These are phyloP conservation scores for Seira sanloemensis DNA, from an alignment of 2,888 invertebrate genomes.

Conservation along the genomic window DNA sequence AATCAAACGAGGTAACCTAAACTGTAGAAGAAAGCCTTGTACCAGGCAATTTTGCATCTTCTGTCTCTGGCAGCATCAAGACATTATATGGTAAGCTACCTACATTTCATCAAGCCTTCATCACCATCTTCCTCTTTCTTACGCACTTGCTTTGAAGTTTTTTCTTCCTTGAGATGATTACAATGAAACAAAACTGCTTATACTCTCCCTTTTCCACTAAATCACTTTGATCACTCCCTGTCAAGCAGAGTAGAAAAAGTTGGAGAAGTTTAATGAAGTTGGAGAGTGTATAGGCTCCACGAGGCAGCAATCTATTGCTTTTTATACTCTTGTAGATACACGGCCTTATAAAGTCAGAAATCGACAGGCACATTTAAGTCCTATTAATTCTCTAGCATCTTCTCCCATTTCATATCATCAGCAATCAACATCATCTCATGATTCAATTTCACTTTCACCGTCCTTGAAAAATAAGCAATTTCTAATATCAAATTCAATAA, in stretches of 20 bases:
- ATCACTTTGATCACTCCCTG: constrained; percentile 54
- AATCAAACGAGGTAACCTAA: neutral
- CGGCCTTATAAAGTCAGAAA: neutral
- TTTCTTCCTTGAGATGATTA: constrained; percentile 32
- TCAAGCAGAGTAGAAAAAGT: constrained; percentile 7
- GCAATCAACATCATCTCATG: neutral
- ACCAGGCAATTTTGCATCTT: neutral
- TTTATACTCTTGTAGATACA: too few relatives aligned
- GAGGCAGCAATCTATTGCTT: too few relatives aligned
- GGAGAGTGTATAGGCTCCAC: neutral
- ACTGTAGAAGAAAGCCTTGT: neutral
- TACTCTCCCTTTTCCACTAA: constrained; percentile 11
- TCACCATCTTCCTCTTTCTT: neutral
- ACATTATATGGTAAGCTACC: too few relatives aligned
- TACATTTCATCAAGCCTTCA: too few relatives aligned
- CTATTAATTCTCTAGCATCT: neutral
- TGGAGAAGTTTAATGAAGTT: constrained; percentile 39
- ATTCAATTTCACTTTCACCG: neutral
- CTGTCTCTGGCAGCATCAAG: too few relatives aligned
- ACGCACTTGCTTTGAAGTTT: constrained; percentile 29
- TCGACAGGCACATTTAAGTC: neutral
- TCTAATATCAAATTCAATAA: too few relatives aligned
- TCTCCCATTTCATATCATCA: neutral
- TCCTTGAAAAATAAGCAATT: too few relatives aligned
- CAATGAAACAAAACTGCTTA: constrained; percentile 30